These are phyloP conservation scores for Girardinus metallicus DNA, from an alignment of 2,797 vertebrate species.

Conservation along the genomic window DNA sequence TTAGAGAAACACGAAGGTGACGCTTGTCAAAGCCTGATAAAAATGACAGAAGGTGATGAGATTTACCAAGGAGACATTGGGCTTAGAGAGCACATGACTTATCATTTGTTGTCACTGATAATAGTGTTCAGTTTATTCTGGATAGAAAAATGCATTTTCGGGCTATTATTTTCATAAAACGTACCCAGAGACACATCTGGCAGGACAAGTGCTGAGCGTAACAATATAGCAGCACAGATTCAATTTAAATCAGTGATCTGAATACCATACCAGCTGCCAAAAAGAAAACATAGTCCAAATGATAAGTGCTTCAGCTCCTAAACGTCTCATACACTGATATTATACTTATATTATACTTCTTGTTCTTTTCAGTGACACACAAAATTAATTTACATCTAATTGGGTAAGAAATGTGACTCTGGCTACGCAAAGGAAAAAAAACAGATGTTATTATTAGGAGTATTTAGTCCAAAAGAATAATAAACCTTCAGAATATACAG, in stretches of 20 bases:
- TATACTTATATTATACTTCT: neutral
- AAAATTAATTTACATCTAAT: neutral
- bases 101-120: neutral
- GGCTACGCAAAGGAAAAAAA: neutral
- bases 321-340: neutral
- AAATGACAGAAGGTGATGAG: neutral
- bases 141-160: neutral
- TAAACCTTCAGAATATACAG: neutral
- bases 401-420: neutral
- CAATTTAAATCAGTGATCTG: neutral
- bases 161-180: too few species aligned
- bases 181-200: neutral
- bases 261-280: neutral
- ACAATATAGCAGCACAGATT: neutral
- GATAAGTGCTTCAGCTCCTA: neutral
- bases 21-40: neutral
- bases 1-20: neutral
- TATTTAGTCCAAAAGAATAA: neutral
- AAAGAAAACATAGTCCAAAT: neutral
- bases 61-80: neutral
- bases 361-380: neutral
- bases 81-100: neutral
- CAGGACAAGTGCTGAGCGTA: neutral
- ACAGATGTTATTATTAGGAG: neutral
- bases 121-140: neutral